Percentiles rank a stretch among this genome's conserved stretches.
These are phyloP conservation scores for Cancer borealis DNA, from an alignment of 2,888 invertebrate genomes.

Conservation along the genomic window DNA sequence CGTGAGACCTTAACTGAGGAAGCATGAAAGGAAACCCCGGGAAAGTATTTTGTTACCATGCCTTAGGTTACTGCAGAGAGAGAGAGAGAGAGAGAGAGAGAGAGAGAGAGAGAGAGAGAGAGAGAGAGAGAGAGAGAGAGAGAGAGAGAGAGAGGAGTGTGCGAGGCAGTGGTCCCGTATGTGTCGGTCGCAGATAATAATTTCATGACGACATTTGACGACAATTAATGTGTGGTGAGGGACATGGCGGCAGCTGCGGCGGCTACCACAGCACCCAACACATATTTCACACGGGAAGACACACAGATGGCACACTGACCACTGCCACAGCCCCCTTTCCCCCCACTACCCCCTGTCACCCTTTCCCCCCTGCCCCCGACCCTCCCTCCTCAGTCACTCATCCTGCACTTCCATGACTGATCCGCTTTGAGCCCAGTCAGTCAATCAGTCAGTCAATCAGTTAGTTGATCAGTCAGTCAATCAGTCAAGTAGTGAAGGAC, in stretches of 20 bases:
- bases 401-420: background rate
- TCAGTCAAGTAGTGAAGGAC: conserved; percentile 23
- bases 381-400: background rate
- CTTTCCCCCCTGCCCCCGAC: background rate
- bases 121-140: background rate
- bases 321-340: background rate
- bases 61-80: conserved; percentile 6
- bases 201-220: conserved; percentile 71
- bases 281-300: conserved; percentile 59
- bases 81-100: conserved; percentile 35
- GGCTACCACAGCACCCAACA: conserved; percentile 9
- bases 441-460: background rate
- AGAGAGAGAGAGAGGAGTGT: background rate
- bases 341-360: background rate
- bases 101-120: conserved; percentile 41
- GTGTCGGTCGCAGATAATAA: conserved; percentile 48
- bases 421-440: background rate
- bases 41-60: conserved; percentile 15
- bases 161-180: background rate
- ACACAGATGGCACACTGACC: conserved; percentile 55
- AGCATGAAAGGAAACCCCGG: background rate
- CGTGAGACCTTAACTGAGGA: background rate
- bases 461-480: background rate
- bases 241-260: conserved; percentile 16
- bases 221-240: conserved; percentile 65